These are phyloP conservation scores for Hafferia zeledoni DNA, from an alignment of 2,797 vertebrate genomes.

Conservation along the genomic window DNA sequence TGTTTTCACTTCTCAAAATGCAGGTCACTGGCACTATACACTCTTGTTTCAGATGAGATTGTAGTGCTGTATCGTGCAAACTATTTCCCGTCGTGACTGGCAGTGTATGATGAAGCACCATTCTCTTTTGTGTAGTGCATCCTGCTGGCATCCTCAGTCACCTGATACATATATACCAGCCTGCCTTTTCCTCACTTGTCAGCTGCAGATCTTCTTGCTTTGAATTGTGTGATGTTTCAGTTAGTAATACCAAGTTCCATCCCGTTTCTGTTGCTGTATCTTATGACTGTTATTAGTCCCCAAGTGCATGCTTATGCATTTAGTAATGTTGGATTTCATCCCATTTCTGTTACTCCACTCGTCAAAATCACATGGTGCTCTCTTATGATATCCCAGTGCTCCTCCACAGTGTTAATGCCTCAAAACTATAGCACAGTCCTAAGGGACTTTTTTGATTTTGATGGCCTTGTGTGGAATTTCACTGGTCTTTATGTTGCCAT, in stretches of 20 bases:
- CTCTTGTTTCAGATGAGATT: background rate
- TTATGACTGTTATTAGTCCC: slow-evolving; percentile 46
- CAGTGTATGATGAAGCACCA: background rate
- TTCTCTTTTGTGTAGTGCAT: background rate
- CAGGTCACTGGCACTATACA: background rate
- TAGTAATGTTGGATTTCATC: slow-evolving; percentile 57
- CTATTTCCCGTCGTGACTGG: background rate
- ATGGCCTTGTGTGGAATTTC: slow-evolving; percentile 1
- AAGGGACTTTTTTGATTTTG: background rate
- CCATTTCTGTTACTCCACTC: slow-evolving; percentile 34
- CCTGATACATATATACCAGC: background rate
- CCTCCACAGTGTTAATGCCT: background rate
- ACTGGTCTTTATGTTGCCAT: background rate
- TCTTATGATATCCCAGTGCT: slow-evolving; percentile 7
- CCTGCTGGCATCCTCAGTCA: background rate
- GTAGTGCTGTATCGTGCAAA: background rate
- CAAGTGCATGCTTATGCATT: slow-evolving; percentile 40
- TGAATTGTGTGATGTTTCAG: slow-evolving; percentile 12
- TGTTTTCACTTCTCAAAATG: background rate
- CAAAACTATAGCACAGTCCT: background rate
- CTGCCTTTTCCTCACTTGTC: background rate
- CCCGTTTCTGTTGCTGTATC: slow-evolving; percentile 10
- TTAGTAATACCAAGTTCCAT: background rate
- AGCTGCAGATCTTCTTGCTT: background rate
- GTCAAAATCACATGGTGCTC: slow-evolving; percentile 31